Evolutionary conservation across 2,888 invertebrate genomes (phyloP).

Genomic region (Phaedon cochleariae): DNA sequence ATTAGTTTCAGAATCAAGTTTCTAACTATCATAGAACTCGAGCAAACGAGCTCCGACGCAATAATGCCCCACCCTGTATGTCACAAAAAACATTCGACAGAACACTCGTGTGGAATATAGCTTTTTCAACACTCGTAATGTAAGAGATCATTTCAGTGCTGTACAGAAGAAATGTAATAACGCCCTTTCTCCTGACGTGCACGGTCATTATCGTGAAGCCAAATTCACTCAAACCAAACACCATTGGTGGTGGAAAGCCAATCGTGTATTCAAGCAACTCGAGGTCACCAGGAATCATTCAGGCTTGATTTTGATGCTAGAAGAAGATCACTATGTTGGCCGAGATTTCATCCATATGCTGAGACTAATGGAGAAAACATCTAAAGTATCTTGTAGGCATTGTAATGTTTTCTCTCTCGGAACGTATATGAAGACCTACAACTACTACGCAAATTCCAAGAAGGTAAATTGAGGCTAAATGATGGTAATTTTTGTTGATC

Average conservation of each 20-base stretch:
- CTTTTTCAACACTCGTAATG: too few species aligned
- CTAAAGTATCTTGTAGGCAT: constrained; percentile 81
- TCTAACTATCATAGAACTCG: too few species aligned
- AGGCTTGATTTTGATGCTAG: constrained; percentile 89
- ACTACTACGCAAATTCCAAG: constrained; percentile 80
- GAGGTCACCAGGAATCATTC: constrained; percentile 84
- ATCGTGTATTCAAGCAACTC: constrained; percentile 91
- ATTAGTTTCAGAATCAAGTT: too few species aligned
- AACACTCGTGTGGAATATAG: too few species aligned
- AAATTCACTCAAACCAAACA: constrained; percentile 98
- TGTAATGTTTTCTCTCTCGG: constrained; percentile 95
- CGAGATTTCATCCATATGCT: constrained; percentile 94
- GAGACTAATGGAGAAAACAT: constrained; percentile 79
- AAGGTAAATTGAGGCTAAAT: too few species aligned
- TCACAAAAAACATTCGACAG: too few species aligned
- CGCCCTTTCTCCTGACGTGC: constrained; percentile 90
- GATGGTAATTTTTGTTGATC: too few species aligned
- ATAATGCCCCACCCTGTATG: too few species aligned
- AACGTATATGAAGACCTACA: constrained; percentile 92
- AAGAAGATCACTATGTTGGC: constrained; percentile 98
- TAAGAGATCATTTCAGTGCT: constrained; percentile 71
- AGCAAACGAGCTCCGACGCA: too few species aligned
- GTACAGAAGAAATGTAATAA: constrained; percentile 86
- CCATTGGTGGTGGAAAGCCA: constrained; percentile 99
- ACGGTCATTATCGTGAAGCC: constrained; percentile 97